Evolutionary conservation across 2,113 vertebrate genomes (phyloP).

Genomic region (Prinia subflava): DNA sequence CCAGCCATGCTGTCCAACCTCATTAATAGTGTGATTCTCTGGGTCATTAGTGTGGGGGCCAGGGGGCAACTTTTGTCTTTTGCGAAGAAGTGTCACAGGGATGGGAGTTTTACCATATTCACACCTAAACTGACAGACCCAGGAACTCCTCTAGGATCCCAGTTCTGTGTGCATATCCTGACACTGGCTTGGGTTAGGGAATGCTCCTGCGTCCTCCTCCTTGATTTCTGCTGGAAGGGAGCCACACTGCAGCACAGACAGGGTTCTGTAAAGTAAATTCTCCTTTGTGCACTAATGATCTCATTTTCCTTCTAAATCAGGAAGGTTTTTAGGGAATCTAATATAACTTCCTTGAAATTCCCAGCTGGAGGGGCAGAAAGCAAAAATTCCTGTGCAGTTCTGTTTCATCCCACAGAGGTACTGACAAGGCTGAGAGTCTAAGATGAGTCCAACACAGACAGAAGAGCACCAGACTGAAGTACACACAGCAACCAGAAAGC

Average conservation of each 20-base stretch:
- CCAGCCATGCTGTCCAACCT: not conserved
- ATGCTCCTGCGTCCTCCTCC: not conserved
- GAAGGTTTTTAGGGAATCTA: not conserved
- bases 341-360: not conserved
- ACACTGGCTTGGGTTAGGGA: not conserved
- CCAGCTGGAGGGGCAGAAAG: not conserved
- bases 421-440: not conserved
- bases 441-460: not conserved
- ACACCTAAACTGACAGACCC: not conserved
- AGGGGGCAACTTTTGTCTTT: not conserved
- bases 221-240: not conserved
- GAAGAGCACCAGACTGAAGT: constrained; percentile 19
- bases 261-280: not conserved
- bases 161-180: not conserved
- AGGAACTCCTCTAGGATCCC: not conserved
- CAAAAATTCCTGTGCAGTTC: not conserved
- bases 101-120: not conserved
- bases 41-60: not conserved
- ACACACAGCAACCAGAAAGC: constrained; percentile 22
- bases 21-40: not conserved
- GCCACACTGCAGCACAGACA: not conserved
- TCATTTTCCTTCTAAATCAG: not conserved
- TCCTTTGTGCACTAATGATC: not conserved
- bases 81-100: not conserved
- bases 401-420: not conserved